These are phyloP conservation scores for Alligator mississippiensis DNA, from an alignment of 2,113 vertebrate species.

Conservation along the genomic window DNA sequence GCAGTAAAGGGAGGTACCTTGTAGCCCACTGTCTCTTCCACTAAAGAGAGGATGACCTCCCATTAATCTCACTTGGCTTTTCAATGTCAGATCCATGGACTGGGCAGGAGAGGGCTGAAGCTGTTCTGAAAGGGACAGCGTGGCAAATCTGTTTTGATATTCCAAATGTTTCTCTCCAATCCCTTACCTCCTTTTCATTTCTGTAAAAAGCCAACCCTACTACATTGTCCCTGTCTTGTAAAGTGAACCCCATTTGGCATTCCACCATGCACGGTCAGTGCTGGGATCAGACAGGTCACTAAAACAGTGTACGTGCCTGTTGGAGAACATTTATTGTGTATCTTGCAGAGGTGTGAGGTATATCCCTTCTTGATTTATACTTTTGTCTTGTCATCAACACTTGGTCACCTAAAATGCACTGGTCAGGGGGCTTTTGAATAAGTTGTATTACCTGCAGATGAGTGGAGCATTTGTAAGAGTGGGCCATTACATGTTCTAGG, in stretches of 20 bases:
- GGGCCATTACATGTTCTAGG: background rate
- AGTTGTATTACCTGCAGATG: background rate
- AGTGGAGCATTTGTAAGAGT: background rate
- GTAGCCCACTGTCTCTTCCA: background rate
- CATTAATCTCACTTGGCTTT: background rate
- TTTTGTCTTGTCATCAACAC: background rate
- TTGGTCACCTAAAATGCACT: background rate
- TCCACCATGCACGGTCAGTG: accelerated
- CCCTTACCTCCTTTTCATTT: background rate
- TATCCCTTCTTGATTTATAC: background rate
- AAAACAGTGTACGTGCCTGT: background rate
- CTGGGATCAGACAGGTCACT: background rate
- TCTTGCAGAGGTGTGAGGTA: background rate
- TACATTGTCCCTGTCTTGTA: background rate
- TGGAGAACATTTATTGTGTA: background rate
- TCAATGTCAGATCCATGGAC: background rate
- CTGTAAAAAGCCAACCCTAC: background rate
- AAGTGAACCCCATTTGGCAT: accelerated
- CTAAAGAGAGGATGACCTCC: background rate
- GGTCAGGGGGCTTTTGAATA: background rate
- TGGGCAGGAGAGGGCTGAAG: background rate
- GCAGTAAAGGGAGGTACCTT: background rate
- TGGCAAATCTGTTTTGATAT: background rate
- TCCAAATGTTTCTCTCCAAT: background rate
- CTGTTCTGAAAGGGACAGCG: background rate